phyloP scores from a whole-genome alignment of 2,888 invertebrate genomes.

The Theristus sp. region DNA sequence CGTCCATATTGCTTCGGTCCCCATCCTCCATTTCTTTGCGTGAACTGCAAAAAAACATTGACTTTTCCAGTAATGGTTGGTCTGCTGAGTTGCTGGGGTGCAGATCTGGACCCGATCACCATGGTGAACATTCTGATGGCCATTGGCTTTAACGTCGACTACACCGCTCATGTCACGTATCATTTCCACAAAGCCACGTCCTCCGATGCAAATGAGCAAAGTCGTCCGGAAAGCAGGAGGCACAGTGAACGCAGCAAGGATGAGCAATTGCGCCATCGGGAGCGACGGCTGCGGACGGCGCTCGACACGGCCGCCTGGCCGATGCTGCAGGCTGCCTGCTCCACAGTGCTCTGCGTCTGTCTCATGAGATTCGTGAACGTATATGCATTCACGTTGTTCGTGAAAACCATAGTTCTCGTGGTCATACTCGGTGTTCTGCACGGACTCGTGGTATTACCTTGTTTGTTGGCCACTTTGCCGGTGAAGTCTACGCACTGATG shows the following conservation, averaged over 20 bases:
- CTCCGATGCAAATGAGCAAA: too few relatives aligned
- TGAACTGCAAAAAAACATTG: too few relatives aligned
- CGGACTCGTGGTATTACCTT: constrained; percentile 17
- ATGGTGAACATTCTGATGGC: constrained; percentile 14
- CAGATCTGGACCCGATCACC: constrained; percentile 24
- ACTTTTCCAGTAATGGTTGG: constrained; percentile 23
- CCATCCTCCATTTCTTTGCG: too few relatives aligned
- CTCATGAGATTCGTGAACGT: neutral
- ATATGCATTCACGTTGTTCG: neutral
- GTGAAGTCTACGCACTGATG: too few relatives aligned
- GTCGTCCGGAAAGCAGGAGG: too few relatives aligned
- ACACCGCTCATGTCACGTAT: neutral
- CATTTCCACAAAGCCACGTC: neutral
- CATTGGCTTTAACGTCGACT: neutral
- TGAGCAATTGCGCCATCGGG: too few relatives aligned
- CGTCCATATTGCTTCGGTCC: too few relatives aligned
- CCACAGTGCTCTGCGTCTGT: neutral
- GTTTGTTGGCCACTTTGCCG: constrained; percentile 12
- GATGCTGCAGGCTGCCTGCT: constrained; percentile 13
- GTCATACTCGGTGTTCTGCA: constrained; percentile 14
- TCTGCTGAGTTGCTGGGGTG: constrained; percentile 22
- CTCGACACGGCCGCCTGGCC: constrained; percentile 21
- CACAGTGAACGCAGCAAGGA: too few relatives aligned
- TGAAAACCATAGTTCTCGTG: neutral
- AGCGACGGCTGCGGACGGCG: too few relatives aligned